Evolutionary conservation across 1,140 invertebrate genomes (phyloP).

Genomic region (Danaus melanippus): DNA sequence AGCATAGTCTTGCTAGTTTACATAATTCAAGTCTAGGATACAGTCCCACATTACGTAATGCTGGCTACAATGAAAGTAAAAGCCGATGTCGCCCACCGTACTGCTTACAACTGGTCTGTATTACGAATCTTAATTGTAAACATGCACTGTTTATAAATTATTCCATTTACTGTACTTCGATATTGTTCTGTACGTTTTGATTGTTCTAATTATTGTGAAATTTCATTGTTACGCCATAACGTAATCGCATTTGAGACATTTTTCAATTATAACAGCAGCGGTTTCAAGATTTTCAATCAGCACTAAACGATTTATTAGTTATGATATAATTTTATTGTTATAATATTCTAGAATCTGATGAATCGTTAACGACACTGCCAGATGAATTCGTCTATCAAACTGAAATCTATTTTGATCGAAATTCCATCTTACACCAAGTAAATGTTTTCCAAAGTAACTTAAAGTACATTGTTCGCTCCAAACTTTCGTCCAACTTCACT

Average conservation of each 20-base stretch:
- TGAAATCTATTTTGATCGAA: conserved; percentile 21
- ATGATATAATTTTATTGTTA: no score
- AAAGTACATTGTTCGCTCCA: conserved; percentile 15
- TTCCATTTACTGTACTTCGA: conserved; percentile 45
- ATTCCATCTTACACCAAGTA: conserved; percentile 22
- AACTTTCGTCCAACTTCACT: conserved; percentile 14
- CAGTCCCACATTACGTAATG: no score
- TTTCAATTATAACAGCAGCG: conserved; percentile 1
- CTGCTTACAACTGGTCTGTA: conserved; percentile 37
- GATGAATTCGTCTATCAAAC: conserved; percentile 8
- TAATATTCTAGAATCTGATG: no score
- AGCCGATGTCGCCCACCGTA: conserved; percentile 1
- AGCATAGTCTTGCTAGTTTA: no score
- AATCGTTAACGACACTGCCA: no score
- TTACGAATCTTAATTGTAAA: conserved; percentile 30
- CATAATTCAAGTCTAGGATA: no score
- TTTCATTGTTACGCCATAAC: conserved; percentile 26
- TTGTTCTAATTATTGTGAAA: conserved; percentile 52
- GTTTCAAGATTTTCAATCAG: no score
- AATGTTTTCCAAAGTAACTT: conserved; percentile 16
- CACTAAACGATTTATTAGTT: no score
- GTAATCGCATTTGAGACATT: conserved; percentile 23
- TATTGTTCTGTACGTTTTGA: conserved; percentile 43
- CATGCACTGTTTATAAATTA: conserved; percentile 55
- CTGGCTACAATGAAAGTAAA: no score